phyloP scores from a whole-genome alignment of 2,888 invertebrate species.

The Ypsolopha scabrella region DNA sequence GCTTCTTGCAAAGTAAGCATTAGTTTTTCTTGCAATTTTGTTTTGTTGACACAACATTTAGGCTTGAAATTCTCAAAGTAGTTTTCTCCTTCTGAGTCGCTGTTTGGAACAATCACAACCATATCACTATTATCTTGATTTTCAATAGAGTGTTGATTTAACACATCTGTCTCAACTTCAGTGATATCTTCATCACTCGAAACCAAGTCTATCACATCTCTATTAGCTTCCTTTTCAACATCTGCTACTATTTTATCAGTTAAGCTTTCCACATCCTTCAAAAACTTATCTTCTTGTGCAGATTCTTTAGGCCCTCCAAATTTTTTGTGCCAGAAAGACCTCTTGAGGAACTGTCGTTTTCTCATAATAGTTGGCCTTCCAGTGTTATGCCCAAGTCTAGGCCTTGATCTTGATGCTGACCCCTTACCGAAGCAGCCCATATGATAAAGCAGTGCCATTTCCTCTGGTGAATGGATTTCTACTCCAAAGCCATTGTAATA shows the following conservation, averaged over 20 bases:
- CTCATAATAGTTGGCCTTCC: constrained; percentile 60
- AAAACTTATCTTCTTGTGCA: constrained; percentile 27
- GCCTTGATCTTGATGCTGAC: constrained; percentile 71
- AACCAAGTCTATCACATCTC: constrained; percentile 56
- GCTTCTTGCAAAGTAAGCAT: constrained; percentile 82
- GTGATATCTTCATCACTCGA: constrained; percentile 49
- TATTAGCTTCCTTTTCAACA: constrained; percentile 23
- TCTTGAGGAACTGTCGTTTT: constrained; percentile 70
- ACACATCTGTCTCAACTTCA: constrained; percentile 16
- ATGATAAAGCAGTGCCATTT: constrained; percentile 73
- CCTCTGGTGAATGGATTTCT: constrained; percentile 68
- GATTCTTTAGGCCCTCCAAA: constrained; percentile 27
- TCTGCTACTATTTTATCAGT: constrained; percentile 36
- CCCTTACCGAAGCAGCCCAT: constrained; percentile 86
- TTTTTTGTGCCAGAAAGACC: constrained; percentile 67
- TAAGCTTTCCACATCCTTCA: constrained; percentile 38
- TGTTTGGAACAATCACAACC: constrained; percentile 73
- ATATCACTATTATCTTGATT: constrained; percentile 33
- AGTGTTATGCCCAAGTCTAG: constrained; percentile 42
- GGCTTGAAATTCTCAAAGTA: constrained; percentile 73
- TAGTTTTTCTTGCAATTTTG: constrained; percentile 72
- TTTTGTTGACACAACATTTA: constrained; percentile 69
- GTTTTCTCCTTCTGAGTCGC: constrained; percentile 74
- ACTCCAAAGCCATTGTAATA: constrained; percentile 77
- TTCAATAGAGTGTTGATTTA: constrained; percentile 15